Base-by-base conservation (phyloP, 2,888 invertebrate species). In the Neelides folsomi region DNA sequence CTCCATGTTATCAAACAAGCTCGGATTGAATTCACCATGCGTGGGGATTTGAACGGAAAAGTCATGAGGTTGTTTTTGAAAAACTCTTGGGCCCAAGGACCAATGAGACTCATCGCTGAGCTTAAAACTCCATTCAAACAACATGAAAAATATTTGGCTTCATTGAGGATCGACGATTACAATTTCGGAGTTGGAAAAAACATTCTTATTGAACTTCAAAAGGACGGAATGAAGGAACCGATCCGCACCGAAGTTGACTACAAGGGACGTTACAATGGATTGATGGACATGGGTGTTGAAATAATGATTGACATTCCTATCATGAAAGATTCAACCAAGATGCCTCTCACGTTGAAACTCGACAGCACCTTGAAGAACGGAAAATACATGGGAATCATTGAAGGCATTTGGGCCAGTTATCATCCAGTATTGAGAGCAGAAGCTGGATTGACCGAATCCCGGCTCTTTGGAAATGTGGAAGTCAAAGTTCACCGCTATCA, bases 181-280 rank as follows among this genome's bases (percentile, higher is more conserved):
- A 54, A 61, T 50, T 59, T 62, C 13, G 62, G 64, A 10, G 41
- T 52, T 36, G 62, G 66, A 12, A 59, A 62, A 41, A 67, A 55
- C 18, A 55, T 64, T 45, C 61, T 65, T n/a, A 58, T 60, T 12
- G 60, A 65, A 43, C 52, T 66, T 5, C 57, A 61, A 36, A 63
- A 60, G 20, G 65, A 65, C 37, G 59, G 59, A 7, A 57, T 60
- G 57, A 55, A 55, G n/a, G 53, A 56, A 39, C 34, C 55, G 20
- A 52, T 64, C 19, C 55, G 59, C 27, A 34, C 66, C 7, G 65
- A 66, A 52, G 57, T 66, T 13, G 66, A 67, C 48, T 67, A 66
- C 53, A 52, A 58, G 7, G 58, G 61, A 40, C 51, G 47, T 2
- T 60, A 60, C 51, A 62, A 61, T 43, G 56, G 59, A 15, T 52